These are phyloP conservation scores for Ailuropoda melanoleuca DNA, from an alignment of 2,113 vertebrate species.

Conservation along the genomic window DNA sequence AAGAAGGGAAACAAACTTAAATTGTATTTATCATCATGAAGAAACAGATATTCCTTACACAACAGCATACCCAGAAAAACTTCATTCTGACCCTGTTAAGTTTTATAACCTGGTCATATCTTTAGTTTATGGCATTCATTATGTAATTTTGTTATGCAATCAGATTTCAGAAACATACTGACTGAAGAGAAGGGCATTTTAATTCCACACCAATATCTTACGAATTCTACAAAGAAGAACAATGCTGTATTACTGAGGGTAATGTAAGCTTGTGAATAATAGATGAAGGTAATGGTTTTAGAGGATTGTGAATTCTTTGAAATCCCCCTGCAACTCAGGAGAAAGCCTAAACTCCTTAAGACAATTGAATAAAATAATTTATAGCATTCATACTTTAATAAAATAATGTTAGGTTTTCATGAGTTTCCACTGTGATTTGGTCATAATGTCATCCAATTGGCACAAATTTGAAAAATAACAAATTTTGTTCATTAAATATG, in stretches of 20 bases:
- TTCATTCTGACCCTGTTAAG: not conserved
- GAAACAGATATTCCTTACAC: not conserved
- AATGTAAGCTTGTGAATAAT: not conserved
- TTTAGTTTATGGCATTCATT: not conserved
- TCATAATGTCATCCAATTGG: not conserved
- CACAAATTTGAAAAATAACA: not conserved
- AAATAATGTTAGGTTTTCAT: not conserved
- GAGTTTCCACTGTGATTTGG: not conserved
- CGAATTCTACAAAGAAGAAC: not conserved
- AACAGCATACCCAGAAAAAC: not conserved
- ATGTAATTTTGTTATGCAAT: not conserved
- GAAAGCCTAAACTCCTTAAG: not conserved
- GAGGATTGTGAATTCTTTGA: not conserved
- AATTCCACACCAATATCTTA: not conserved
- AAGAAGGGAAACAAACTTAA: not conserved
- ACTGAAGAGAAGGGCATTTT: not conserved
- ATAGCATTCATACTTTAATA: not conserved
- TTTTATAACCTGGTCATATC: not conserved
- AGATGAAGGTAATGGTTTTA: not conserved
- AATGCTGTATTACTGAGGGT: not conserved
- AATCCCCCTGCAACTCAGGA: not conserved
- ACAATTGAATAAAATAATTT: not conserved
- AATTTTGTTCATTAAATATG: not conserved
- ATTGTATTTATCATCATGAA: not conserved
- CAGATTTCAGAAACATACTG: constrained; percentile 18